Base-by-base conservation (phyloP, 2,113 vertebrate genomes). In the Indicator maculatus region DNA sequence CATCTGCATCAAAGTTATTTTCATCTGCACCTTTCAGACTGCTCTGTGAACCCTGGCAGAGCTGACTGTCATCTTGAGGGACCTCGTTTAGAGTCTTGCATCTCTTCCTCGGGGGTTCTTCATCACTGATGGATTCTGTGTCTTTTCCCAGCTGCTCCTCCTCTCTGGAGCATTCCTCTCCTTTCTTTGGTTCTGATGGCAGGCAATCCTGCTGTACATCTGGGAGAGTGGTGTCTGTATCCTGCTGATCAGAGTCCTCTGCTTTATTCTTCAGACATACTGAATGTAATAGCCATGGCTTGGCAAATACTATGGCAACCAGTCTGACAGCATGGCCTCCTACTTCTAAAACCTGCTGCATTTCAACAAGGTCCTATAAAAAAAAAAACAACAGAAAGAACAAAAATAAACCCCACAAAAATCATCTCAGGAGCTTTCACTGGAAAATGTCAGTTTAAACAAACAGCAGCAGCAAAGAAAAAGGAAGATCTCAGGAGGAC, bases 221-320 rank as follows among this genome's bases (percentile, higher is more conserved):
- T 28, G 66, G 53, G 50, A 39, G 9, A 56, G 39, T 1, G 15
- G 52, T 1, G 10, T 93, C 95, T 59, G 92, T 55, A n/a, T 58
- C 81, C 1, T 47, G 92, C 31, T 80, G 23, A 24, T 94, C 73
- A 3, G 44, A 13, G 1, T 82, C 86, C 5, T 89, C 95, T 19
- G 86, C 58, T 63, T n/a, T 92, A 50, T 11, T 93, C 72, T 69
- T 96, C 28, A 94, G 88, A 36, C 77, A 88, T 12, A 98, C 91
- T 0, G 97, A 98, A 69, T 97, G 97, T 6, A 98, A 79, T 16
- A 99, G 97, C 98, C 98, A 98, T 2, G 98, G 98, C 53, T 61
- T 83, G 30, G 98, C 97, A 23, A 93, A 97, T 11, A 94, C 86
- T 31, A 96, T 23, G 28, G 98, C 94, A 86, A 98, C 98, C 89